Evolutionary conservation across 2,113 vertebrate genomes (phyloP).

Genomic region (Pyxicephalus adspersus): DNA sequence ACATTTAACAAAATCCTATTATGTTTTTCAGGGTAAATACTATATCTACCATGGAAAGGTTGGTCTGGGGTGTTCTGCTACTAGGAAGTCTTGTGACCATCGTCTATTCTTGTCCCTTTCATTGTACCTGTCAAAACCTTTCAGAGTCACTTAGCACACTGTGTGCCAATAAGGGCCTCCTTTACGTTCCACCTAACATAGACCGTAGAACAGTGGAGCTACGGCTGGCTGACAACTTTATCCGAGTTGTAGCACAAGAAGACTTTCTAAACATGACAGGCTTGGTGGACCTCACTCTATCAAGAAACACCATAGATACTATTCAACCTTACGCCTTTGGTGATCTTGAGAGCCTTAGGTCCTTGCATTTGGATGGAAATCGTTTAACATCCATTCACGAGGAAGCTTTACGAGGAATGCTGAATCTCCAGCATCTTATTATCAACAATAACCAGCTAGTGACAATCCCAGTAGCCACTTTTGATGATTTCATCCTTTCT

Average conservation of each 20-base stretch:
- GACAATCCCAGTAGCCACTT: conserved; percentile 76
- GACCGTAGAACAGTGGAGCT: conserved; percentile 90
- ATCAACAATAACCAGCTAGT: conserved; percentile 89
- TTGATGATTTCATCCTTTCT: conserved; percentile 85
- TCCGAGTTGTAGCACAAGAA: conserved; percentile 78
- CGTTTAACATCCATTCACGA: conserved; percentile 78
- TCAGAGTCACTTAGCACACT: conserved; percentile 90
- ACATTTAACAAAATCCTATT: neutral
- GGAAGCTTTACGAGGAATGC: conserved; percentile 79
- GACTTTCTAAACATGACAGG: conserved; percentile 91
- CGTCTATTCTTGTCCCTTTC: conserved; percentile 83
- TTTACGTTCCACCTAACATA: conserved; percentile 86
- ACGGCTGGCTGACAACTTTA: conserved; percentile 89
- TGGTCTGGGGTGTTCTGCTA: conserved; percentile 66
- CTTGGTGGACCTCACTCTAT: conserved; percentile 87
- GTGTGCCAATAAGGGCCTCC: conserved; percentile 89
- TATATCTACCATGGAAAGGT: conserved; percentile 69
- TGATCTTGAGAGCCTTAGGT: conserved; percentile 87
- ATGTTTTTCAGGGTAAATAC: conserved; percentile 64
- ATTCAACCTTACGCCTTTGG: conserved; percentile 83
- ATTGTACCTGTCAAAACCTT: conserved; percentile 90
- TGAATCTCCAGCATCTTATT: conserved; percentile 89
- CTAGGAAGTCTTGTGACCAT: conserved; percentile 64
- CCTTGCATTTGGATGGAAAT: conserved; percentile 87
- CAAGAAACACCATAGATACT: conserved; percentile 86